Evolutionary conservation across 2,113 vertebrate genomes (phyloP).

Genomic region (Mormoops blainvillei): DNA sequence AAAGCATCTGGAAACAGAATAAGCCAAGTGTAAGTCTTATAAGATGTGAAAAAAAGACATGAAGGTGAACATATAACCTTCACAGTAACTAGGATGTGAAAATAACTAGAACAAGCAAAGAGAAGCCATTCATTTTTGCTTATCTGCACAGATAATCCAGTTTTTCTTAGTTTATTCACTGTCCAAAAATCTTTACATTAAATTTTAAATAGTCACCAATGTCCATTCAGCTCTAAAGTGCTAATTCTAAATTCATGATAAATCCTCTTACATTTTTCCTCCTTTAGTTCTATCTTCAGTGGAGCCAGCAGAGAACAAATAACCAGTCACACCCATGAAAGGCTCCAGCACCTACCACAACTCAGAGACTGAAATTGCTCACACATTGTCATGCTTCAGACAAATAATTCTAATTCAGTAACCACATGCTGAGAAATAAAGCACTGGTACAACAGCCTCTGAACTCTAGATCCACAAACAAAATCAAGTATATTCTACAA

Average conservation of each 20-base stretch:
- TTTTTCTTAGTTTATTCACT: background rate
- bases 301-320: background rate
- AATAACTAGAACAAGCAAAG: background rate
- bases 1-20: background rate
- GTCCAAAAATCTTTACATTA: background rate
- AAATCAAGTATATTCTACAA: background rate
- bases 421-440: background rate
- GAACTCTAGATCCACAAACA: background rate
- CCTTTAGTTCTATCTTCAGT: background rate
- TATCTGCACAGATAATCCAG: background rate
- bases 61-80: accelerated
- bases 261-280: background rate
- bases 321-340: background rate
- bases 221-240: background rate
- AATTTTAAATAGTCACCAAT: background rate
- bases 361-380: background rate
- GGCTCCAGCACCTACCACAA: background rate
- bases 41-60: background rate
- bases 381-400: background rate
- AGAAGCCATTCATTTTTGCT: background rate
- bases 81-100: background rate
- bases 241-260: background rate
- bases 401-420: background rate
- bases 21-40: background rate
- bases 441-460: background rate